Percentiles rank a stretch among this genome's conserved stretches.
These are phyloP conservation scores for Pelodiscus sinensis DNA, from an alignment of 2,113 vertebrate genomes.

Conservation along the genomic window DNA sequence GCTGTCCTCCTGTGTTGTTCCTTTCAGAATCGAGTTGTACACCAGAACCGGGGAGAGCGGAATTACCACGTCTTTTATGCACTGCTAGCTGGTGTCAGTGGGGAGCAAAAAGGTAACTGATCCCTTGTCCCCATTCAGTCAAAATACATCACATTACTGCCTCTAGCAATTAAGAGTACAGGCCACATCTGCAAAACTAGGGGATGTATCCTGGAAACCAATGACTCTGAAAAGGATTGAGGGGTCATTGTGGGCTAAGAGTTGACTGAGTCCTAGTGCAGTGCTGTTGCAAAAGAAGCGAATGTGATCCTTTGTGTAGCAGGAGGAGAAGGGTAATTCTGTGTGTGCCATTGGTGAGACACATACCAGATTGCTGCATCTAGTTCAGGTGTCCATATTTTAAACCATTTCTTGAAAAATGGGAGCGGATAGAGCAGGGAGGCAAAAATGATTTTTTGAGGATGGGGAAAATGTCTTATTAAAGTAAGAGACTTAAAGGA, in stretches of 20 bases:
- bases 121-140: not conserved
- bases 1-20: constrained; percentile 39
- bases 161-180: not conserved
- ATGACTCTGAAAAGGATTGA: not conserved
- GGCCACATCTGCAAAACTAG: not conserved
- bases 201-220: not conserved
- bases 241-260: not conserved
- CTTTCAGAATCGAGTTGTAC: constrained; percentile 89
- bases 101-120: constrained; percentile 85
- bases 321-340: too few species aligned
- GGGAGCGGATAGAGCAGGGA: too few species aligned
- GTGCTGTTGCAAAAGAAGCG: not conserved
- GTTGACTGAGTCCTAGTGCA: not conserved
- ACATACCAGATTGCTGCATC: too few species aligned
- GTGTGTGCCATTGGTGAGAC: too few species aligned
- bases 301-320: not conserved
- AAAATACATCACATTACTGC: not conserved
- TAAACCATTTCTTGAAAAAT: too few species aligned
- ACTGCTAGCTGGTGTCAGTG: constrained; percentile 84
- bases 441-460: too few species aligned
- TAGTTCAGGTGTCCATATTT: too few species aligned
- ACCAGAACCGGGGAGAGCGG: constrained; percentile 90
- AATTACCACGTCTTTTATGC: constrained; percentile 95
- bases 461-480: too few species aligned
- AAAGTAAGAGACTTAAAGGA: too few species aligned